Evolutionary conservation across 2,113 vertebrate species (phyloP).

Genomic region (Gallinago jamesoni): DNA sequence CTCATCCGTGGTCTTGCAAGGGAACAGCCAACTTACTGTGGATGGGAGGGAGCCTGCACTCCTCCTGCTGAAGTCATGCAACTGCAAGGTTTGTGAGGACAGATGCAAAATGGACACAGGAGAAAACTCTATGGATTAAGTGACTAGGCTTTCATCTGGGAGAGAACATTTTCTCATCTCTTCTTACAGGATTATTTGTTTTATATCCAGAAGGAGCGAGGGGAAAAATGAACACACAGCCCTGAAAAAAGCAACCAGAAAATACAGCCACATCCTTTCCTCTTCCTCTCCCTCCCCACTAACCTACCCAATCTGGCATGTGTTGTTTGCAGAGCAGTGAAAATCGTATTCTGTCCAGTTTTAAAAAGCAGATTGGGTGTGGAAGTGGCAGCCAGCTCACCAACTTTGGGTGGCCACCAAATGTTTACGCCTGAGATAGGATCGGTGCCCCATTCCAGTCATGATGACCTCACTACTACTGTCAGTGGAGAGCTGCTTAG

Average conservation of each 20-base stretch:
- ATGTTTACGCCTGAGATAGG: not conserved
- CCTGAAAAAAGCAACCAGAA: not conserved
- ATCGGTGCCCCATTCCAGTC: fast-evolving
- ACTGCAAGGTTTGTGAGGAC: not conserved
- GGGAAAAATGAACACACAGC: not conserved
- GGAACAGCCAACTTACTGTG: not conserved
- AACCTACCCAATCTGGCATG: not conserved
- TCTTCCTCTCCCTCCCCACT: not conserved
- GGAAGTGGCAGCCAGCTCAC: not conserved
- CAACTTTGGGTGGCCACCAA: not conserved
- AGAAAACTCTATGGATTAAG: not conserved
- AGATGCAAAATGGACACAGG: not conserved
- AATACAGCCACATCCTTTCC: not conserved
- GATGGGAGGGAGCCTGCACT: not conserved
- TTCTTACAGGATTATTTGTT: not conserved
- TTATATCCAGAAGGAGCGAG: not conserved
- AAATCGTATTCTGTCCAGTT: not conserved
- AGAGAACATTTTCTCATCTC: not conserved
- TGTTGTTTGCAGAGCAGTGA: not conserved
- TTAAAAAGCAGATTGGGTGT: not conserved
- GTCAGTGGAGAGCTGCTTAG: not conserved
- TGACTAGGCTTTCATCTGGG: not conserved
- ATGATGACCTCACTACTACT: not conserved
- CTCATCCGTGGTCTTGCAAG: not conserved
- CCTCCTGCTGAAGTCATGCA: not conserved